phyloP scores from a whole-genome alignment of 2,113 vertebrate genomes.

The Neolamprologus caudopunctatus region DNA sequence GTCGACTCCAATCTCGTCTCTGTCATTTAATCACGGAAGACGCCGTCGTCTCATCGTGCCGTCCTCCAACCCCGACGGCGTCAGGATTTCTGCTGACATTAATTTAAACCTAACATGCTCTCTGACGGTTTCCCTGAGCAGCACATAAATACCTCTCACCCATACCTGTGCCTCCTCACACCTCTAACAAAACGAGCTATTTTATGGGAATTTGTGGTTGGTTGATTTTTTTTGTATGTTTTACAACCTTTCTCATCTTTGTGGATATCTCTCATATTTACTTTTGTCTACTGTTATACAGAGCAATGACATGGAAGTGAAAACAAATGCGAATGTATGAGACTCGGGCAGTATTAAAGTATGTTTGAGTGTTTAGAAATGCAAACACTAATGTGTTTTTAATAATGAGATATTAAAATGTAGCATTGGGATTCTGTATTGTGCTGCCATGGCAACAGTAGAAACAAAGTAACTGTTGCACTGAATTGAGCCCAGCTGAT shows the following conservation, averaged over 20 bases:
- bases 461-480: not conserved
- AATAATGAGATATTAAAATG: not conserved
- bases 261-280: rapidly evolving
- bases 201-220: not conserved
- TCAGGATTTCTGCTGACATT: not conserved
- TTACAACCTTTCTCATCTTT: not conserved
- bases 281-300: not conserved
- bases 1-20: not conserved
- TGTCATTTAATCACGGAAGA: not conserved
- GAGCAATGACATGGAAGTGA: not conserved
- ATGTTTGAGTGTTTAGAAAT: not conserved
- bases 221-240: not conserved
- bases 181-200: not conserved
- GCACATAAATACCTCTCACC: not conserved
- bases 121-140: not conserved
- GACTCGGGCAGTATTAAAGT: not conserved
- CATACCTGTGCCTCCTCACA: not conserved
- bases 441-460: not conserved
- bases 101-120: not conserved
- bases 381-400: not conserved
- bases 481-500: not conserved
- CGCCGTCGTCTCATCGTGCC: too few relatives aligned
- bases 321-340: not conserved
- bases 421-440: not conserved
- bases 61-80: not conserved